phyloP scores from a whole-genome alignment of 2,797 vertebrate species.

The Pagetopsis macropterus region DNA sequence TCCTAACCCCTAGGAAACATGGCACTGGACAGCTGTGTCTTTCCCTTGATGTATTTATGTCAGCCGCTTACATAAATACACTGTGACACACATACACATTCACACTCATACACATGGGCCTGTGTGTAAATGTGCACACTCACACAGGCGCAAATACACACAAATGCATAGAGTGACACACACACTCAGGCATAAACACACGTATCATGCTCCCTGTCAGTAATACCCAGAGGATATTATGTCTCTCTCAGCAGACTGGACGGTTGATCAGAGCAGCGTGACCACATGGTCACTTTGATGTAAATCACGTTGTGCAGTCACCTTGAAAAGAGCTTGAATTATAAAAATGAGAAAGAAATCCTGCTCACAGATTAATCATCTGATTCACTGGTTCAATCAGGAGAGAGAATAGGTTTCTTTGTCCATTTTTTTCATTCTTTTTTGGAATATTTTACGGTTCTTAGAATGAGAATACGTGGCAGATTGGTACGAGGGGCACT shows the following conservation, averaged over 20 bases:
- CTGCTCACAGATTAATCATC: conserved; percentile 11
- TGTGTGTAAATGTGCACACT: conserved; percentile 48
- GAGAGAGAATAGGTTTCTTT: not conserved
- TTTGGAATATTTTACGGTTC: not conserved
- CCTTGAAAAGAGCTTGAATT: conserved; percentile 50
- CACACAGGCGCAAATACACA: conserved; percentile 5
- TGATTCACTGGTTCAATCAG: conserved; percentile 3
- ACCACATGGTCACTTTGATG: conserved; percentile 72
- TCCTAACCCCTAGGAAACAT: conserved; percentile 58
- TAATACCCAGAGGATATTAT: conserved; percentile 82
- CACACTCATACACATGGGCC: conserved; percentile 54
- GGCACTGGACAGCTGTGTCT: conserved; percentile 71
- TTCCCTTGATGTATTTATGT: conserved; percentile 79
- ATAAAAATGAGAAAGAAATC: conserved; percentile 20
- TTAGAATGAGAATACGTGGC: not conserved
- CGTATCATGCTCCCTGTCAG: conserved; percentile 67
- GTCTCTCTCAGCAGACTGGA: conserved; percentile 72
- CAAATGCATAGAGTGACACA: conserved; percentile 23
- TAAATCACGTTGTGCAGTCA: conserved; percentile 59
- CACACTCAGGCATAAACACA: conserved; percentile 18
- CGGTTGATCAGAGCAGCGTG: conserved; percentile 73
- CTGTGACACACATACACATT: conserved; percentile 67
- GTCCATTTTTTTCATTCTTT: not conserved
- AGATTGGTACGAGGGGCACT: not conserved
- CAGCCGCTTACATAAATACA: conserved; percentile 71